These are phyloP conservation scores for Apamea crenata DNA, from an alignment of 2,888 invertebrate genomes.

Conservation along the genomic window DNA sequence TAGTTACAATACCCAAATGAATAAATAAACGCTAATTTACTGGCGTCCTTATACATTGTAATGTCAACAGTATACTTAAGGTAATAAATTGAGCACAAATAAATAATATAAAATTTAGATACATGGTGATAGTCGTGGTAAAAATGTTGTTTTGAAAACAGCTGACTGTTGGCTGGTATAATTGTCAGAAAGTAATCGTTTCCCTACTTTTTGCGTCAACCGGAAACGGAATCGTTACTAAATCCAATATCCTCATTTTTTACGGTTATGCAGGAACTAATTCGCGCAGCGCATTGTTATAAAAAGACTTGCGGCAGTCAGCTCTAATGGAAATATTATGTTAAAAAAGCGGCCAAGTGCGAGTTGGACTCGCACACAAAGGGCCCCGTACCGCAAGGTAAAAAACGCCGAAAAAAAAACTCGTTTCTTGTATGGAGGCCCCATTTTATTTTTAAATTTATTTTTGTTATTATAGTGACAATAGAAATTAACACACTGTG, in stretches of 20 bases:
- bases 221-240: slow-evolving; percentile 20
- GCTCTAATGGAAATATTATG: background rate
- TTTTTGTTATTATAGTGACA: no score
- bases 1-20: no score
- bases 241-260: slow-evolving; percentile 13
- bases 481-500: background rate
- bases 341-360: background rate
- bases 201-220: slow-evolving; percentile 39
- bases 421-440: background rate
- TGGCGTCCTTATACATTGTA: no score
- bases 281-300: background rate
- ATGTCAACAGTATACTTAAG: no score
- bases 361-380: no score
- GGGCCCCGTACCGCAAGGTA: background rate
- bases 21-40: no score
- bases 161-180: background rate
- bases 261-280: background rate
- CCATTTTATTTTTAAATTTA: background rate
- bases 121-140: background rate
- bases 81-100: background rate
- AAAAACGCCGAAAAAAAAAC: background rate
- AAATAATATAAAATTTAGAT: background rate
- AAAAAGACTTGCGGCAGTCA: background rate
- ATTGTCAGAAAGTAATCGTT: slow-evolving; percentile 9
- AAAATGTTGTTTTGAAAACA: slow-evolving; percentile 1